Base-by-base conservation (phyloP, 2,797 vertebrate genomes). In the Moxostoma hubbsi region DNA sequence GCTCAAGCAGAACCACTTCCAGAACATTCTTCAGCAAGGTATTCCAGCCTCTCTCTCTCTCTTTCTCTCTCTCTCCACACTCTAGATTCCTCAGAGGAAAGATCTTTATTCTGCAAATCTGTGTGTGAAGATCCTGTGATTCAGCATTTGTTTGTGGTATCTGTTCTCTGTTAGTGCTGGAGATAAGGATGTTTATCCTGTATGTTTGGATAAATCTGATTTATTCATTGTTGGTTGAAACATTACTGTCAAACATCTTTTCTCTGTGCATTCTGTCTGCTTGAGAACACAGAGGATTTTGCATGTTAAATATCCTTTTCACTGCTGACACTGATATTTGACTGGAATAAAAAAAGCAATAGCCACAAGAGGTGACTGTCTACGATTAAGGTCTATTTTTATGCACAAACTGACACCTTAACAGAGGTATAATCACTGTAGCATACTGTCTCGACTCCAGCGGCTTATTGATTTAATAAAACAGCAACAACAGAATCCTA, bases 21-120 rank as follows among this genome's bases (percentile, higher is more conserved):
- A 95, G 90, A 94, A 95, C 89, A 95, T 95, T 95, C 95, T 96
- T 95, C 95, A 95, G 95, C 93, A 94, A 95, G 95, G 95, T 96
- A 95, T 93, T 88, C 91, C 75, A 84, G 75, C 64, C 47, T 67
- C 36, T 11, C 57, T 36, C 36, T 36, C 36, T 36, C 36, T 36
- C 36, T 36, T 4, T 36, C 36, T 36, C 36, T 36, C 36, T 36
- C 36, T 36, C 36, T 36, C 24, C 24, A 24, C 49, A 47, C 53
- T 55, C 24, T 58, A 18, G 7, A 6, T 24, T 57, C 59, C 8
- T 66, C 3, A 57, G 11, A 7, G 7, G 51, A 65, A 65, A 55
- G 75, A 59, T 43, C 12, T 36, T 36, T 36, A 36, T 36, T 36
- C 36, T 36, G 36, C 36, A 36, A 36, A 36, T 36, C 36, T 36